These are phyloP conservation scores for Pteropus alecto DNA, from an alignment of 2,113 vertebrate genomes.

Conservation along the genomic window DNA sequence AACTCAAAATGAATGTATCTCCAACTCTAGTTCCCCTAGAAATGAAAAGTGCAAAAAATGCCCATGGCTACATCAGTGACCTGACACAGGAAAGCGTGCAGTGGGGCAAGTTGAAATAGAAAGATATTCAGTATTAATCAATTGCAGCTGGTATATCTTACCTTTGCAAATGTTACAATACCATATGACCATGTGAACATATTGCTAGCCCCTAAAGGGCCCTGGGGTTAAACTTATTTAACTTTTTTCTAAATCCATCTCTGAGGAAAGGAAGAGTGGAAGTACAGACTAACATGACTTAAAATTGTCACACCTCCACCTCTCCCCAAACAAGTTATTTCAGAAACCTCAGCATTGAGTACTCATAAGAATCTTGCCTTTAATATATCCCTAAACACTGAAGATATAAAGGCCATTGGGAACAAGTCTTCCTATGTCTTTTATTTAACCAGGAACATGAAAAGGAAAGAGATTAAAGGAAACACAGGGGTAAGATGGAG, in stretches of 20 bases:
- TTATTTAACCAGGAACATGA: not conserved
- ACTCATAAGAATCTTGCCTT: not conserved
- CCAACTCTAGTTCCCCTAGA: not conserved
- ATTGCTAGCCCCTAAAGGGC: accelerated
- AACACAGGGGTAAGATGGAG: not conserved
- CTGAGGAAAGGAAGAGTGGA: not conserved
- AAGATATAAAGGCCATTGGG: not conserved
- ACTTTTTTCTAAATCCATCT: not conserved
- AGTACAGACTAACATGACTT: not conserved
- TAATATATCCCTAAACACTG: not conserved
- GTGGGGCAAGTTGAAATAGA: not conserved
- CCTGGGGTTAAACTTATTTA: not conserved
- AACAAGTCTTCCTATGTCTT: not conserved
- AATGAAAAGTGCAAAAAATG: not conserved
- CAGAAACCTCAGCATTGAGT: not conserved
- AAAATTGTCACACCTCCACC: not conserved
- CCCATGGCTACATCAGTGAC: accelerated
- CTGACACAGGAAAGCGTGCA: not conserved
- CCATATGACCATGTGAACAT: not conserved
- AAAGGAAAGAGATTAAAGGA: not conserved
- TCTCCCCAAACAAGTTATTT: not conserved
- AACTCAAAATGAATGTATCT: not conserved
- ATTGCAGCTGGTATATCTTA: not conserved
- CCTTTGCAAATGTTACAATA: not conserved
- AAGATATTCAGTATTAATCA: not conserved